Evolutionary conservation across 2,113 vertebrate species (phyloP), one percentile per base, ranked within the genome.

Genomic region (Phyllostomus hastatus): DNA sequence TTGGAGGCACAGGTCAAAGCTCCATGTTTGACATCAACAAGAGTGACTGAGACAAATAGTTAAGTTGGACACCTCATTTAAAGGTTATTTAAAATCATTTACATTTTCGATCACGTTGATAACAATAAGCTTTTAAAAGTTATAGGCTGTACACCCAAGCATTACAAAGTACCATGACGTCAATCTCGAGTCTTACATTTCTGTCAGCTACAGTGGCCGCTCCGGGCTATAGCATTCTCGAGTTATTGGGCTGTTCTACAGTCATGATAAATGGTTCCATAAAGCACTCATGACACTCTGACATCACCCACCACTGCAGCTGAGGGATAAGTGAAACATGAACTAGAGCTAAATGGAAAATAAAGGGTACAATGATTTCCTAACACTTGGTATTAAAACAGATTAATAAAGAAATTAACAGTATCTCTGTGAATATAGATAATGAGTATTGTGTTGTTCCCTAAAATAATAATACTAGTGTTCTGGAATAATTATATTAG

Each of bases 251-350:
- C 20, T 91, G 79, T 92, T 90, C 80, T 90, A 22, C 50, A 95
- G 90, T 26, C 22, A 8, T 92, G 86, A 98, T 54, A 96, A 98
- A 98, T 95, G 87, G 86, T 69, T 95, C 97, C 95, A 95, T 84
- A 97, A 98, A 98, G 88, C 76, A 50, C 84, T 97, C 52, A 0
- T 81, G 97, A 97, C 98, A 97, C 72, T 88, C 82, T 89, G 80
- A 92, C 52, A 28, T 96, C 97, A 98, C 2, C 0, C 80, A 69
- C 0, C 78, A 72, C 81, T 79, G 48, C 90, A 95, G 88, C 90
- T 90, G 5, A 82, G 87, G 88, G 94, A 96, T 67, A 95, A 97
- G 85, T 80, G 91, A 97, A 97, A 92, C 94, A 66, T 48, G 93
- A 97, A 97, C 88, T 83, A 91, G 52, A 97, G 87, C 91, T 66